Evolutionary conservation across 35 echinoderm and acorn worm genomes (phyloP), one percentile per base, ranked within the genome.

Genomic region (Diadema setosum): DNA sequence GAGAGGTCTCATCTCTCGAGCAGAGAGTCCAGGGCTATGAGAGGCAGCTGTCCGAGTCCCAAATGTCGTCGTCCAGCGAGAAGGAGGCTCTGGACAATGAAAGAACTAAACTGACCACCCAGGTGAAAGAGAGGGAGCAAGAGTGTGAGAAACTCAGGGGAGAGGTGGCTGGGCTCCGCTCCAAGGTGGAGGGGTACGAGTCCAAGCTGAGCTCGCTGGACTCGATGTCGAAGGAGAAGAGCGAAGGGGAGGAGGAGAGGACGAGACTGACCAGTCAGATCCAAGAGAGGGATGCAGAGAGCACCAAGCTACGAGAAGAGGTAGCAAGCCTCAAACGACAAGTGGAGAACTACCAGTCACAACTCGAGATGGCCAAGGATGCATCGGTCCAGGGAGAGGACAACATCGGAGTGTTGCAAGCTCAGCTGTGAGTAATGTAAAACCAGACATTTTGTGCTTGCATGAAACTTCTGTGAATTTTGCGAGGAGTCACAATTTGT

Each of bases 401-500:
- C 42, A 97, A 75, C 42, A 39, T 93, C 45, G 94, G 94, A 55
- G 45, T 83, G 0, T 39, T 93, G 34, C 90, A 97, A 52, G 75
- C 94, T 50, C 40, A 97, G 44, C 83, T 97, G 90, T 93, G 46
- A 93, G 94, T 92, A 46, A 17, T 12, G 44, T 1, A n/a, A n/a
- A n/a, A n/a, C n/a, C n/a, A n/a, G n/a, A n/a, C n/a, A n/a, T n/a
- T n/a, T n/a, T n/a, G n/a, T n/a, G n/a, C n/a, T n/a, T n/a, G n/a
- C n/a, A n/a, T n/a, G n/a, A n/a, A n/a, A n/a, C n/a, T n/a, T n/a
- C n/a, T n/a, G n/a, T n/a, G n/a, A n/a, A n/a, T n/a, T n/a, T n/a
- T n/a, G n/a, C n/a, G n/a, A n/a, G n/a, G n/a, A n/a, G n/a, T n/a
- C n/a, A n/a, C n/a, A n/a, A n/a, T n/a, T n/a, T n/a, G n/a, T n/a